phyloP scores from a whole-genome alignment of 2,113 vertebrate genomes.

The Conger conger region DNA sequence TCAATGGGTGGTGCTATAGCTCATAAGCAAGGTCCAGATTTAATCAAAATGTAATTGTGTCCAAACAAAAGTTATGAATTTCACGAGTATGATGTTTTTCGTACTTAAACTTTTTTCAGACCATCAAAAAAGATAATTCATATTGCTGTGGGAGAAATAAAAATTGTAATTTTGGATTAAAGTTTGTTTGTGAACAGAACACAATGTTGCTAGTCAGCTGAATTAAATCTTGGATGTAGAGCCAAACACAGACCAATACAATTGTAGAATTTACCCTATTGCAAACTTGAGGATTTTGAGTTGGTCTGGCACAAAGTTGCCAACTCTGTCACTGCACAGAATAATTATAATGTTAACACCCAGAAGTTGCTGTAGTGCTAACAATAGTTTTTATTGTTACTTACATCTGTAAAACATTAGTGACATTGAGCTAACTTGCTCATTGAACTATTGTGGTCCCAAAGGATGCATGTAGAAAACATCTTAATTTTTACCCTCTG shows the following conservation, averaged over 20 bases:
- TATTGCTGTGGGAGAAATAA: not conserved
- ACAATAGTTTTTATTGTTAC: not conserved
- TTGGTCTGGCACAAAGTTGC: not conserved
- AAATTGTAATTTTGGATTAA: not conserved
- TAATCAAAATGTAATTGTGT: not conserved
- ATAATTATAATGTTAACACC: not conserved
- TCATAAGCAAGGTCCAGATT: not conserved
- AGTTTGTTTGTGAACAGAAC: not conserved
- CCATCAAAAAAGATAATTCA: not conserved
- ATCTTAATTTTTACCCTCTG: too few relatives aligned
- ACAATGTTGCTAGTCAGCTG: not conserved
- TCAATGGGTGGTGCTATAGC: conserved; percentile 7
- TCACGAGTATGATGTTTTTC: not conserved
- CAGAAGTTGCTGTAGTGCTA: not conserved
- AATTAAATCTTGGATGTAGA: not conserved
- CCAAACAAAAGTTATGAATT: not conserved
- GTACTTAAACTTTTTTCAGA: not conserved
- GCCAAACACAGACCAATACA: too few relatives aligned
- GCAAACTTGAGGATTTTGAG: not conserved
- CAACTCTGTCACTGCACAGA: not conserved
- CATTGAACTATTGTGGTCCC: too few relatives aligned
- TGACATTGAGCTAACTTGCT: too few relatives aligned
- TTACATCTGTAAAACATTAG: too few relatives aligned
- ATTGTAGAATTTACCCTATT: too few relatives aligned
- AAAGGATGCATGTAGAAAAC: too few relatives aligned